These are phyloP conservation scores for Poeciliopsis infans DNA, from an alignment of 2,797 vertebrate genomes.

Conservation along the genomic window DNA sequence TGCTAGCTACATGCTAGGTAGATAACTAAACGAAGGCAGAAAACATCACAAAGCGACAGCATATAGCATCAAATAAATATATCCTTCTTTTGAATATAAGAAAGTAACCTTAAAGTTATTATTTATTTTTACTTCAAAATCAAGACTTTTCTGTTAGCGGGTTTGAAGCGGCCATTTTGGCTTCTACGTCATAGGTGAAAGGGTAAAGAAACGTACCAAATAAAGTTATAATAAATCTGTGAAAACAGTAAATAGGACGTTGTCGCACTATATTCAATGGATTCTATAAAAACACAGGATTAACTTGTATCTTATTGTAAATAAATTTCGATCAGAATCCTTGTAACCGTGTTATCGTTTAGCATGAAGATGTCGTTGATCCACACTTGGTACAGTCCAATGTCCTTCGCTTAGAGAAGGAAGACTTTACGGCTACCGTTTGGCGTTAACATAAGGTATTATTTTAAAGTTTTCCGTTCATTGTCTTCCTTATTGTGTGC, in stretches of 20 bases:
- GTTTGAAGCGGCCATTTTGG: slow-evolving; percentile 61
- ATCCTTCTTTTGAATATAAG: slow-evolving; percentile 4
- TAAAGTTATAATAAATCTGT: not conserved
- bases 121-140: slow-evolving; percentile 27
- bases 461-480: not conserved
- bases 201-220: slow-evolving; percentile 62
- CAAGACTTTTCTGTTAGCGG: slow-evolving; percentile 55
- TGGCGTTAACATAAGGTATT: slow-evolving; percentile 52
- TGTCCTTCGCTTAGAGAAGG: slow-evolving; percentile 69
- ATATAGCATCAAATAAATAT: slow-evolving; percentile 4
- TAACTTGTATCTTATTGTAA: not conserved
- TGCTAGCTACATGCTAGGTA: slow-evolving; percentile 35
- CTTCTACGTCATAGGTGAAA: slow-evolving; percentile 64
- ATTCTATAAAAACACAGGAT: not conserved
- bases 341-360: not conserved
- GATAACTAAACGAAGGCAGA: not conserved
- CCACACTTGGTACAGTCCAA: slow-evolving; percentile 71
- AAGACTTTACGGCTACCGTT: slow-evolving; percentile 56
- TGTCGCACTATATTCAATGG: too few relatives aligned
- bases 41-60: slow-evolving; percentile 49
- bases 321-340: not conserved
- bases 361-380: not conserved
- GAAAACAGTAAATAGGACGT: not conserved
- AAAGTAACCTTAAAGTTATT: not conserved
- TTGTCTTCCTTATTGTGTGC: not conserved